Evolutionary conservation across 2,888 invertebrate species (phyloP), one percentile per base, ranked within the genome.

Genomic region (Aporophyla lueneburgensis): DNA sequence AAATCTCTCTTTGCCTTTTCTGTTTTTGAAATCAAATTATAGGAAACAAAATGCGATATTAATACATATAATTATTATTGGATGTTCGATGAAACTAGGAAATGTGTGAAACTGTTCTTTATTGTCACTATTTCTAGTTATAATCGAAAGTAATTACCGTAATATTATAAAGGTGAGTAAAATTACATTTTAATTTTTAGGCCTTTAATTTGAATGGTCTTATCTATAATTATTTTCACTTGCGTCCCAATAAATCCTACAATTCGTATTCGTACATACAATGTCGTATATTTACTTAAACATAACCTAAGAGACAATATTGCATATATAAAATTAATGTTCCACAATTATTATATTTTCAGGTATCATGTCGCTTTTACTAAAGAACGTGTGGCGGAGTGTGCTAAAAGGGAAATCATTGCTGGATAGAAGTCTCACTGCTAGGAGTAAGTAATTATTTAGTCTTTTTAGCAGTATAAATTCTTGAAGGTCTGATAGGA

Each of bases 361-460:
- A 93, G 93, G 75, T 24, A 90, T 76, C 27, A 94, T 94, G 94
- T 89, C 93, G 10, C 79, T 93, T 66, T 82, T 94, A 33, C 80
- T 94, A 63, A 93, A 93, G 84, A 92, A 87, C 61, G 85, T 93
- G 74, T 94, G 94, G 94, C 88, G 92, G 24, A 91, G 87, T 76
- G 88, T 93, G 33, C 86, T 93, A 72, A 89, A 89, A 40, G 89
- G 90, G n/a, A 89, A 89, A 49, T 87, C 91, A 5, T 72, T 94
- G 65, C 89, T 91, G 51, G 89, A 92, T 4, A 86, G 92, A 58
- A 94, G 91, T 67, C 89, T 94, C 24, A 89, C 93, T 43, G 92
- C 93, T 24, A 91, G 91, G 85, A 87, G 95, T 95, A 89, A 93
- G 79, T 88, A 80, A 74, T 53, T 56, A 14, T 43, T 63, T 65